Conservation (phyloP, 1,140 invertebrate species). For the Antheraea mylitta region DNA sequence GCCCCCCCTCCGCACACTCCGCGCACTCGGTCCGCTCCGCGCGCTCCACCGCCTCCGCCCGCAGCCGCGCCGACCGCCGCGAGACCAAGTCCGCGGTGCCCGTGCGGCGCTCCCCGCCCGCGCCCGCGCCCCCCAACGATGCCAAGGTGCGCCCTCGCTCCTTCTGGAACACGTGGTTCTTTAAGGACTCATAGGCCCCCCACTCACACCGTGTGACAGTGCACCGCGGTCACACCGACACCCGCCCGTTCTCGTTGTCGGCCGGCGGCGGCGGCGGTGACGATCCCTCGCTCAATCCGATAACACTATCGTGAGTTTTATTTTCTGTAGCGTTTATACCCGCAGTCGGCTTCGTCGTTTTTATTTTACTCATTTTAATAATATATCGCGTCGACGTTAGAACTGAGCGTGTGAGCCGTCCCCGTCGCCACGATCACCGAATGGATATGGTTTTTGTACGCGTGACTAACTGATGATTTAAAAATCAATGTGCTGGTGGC, state of each 20-base stretch:
- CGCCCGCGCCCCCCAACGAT: slow-evolving; percentile 33
- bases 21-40: no score
- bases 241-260: slow-evolving; percentile 3
- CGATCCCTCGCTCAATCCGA: slow-evolving; percentile 24
- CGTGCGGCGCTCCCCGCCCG: slow-evolving; percentile 22
- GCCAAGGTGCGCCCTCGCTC: slow-evolving; percentile 62
- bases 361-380: background rate
- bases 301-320: slow-evolving; percentile 77
- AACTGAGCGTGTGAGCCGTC: background rate
- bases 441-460: background rate
- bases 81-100: slow-evolving; percentile 36
- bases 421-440: no score
- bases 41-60: no score
- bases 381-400: background rate
- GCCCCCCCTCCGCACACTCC: no score
- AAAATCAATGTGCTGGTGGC: slow-evolving; percentile 1
- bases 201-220: slow-evolving; percentile 55
- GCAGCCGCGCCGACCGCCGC: slow-evolving; percentile 48
- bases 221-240: slow-evolving; percentile 41
- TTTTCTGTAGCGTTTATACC: slow-evolving; percentile 40
- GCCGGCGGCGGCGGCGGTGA: background rate
- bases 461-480: slow-evolving; percentile 10
- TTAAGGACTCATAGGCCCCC: slow-evolving; percentile 50
- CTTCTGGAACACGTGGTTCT: slow-evolving; percentile 64
- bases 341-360: slow-evolving; percentile 24